Percentiles rank a stretch among this genome's conserved stretches.
Conservation (phyloP, 2,888 invertebrate genomes). For the Hylaea fasciaria region DNA sequence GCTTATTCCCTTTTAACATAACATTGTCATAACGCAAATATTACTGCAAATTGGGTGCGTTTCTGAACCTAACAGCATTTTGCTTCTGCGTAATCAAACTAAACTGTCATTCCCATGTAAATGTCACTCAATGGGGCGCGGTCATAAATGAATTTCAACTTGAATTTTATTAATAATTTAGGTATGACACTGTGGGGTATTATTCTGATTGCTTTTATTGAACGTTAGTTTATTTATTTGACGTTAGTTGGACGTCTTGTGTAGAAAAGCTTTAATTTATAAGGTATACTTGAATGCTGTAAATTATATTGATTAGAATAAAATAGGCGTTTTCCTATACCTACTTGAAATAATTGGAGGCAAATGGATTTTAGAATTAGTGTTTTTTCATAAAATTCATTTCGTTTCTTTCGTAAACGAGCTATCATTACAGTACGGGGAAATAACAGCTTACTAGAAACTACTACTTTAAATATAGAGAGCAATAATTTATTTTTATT, state of each 20-base stretch:
- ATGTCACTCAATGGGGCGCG: slow-evolving; percentile 52
- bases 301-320: too few species aligned
- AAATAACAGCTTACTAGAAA: too few species aligned
- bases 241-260: neutral
- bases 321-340: too few species aligned
- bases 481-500: too few species aligned
- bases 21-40: slow-evolving; percentile 58
- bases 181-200: slow-evolving; percentile 42
- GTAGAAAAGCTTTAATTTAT: too few species aligned
- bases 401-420: too few species aligned
- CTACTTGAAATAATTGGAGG: too few species aligned
- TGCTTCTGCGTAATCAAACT: slow-evolving; percentile 77
- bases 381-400: too few species aligned
- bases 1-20: slow-evolving; percentile 39
- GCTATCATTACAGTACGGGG: too few species aligned
- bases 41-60: slow-evolving; percentile 68
- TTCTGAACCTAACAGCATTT: slow-evolving; percentile 45
- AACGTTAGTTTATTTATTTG: slow-evolving; percentile 5
- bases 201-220: slow-evolving; percentile 30
- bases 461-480: too few species aligned
- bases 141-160: slow-evolving; percentile 56
- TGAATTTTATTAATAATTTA: slow-evolving; percentile 37
- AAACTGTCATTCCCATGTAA: slow-evolving; percentile 71
- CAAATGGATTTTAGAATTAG: too few species aligned
- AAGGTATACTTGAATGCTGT: too few species aligned